Percentiles rank a stretch among this genome's conserved stretches.
phyloP scores from a whole-genome alignment of 2,797 vertebrate species.

The Vipera ursinii region DNA sequence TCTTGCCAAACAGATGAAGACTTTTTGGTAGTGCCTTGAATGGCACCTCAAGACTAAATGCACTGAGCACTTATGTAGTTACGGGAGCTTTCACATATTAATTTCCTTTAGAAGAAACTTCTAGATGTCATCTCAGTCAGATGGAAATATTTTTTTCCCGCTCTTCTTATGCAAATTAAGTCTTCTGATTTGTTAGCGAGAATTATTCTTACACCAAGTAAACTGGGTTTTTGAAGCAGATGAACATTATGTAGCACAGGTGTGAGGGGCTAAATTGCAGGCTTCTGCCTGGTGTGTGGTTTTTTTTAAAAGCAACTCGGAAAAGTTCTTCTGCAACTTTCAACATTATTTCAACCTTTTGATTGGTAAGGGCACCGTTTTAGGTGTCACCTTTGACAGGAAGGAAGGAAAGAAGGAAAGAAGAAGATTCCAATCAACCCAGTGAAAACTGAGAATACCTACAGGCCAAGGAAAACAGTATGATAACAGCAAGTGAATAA shows the following conservation, averaged over 20 bases:
- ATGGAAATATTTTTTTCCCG: not conserved
- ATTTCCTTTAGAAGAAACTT: slow-evolving; percentile 7
- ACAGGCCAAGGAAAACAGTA: not conserved
- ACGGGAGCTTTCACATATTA: not conserved
- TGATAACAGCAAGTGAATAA: not conserved
- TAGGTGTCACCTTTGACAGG: not conserved
- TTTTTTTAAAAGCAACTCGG: not conserved
- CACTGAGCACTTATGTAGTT: not conserved
- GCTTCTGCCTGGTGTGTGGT: not conserved
- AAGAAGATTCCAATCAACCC: not conserved
- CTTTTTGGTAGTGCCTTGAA: not conserved
- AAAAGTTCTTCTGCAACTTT: not conserved
- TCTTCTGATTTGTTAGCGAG: not conserved
- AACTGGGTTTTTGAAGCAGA: not conserved
- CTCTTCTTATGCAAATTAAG: not conserved
- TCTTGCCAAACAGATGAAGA: not conserved
- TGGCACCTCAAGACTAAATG: not conserved
- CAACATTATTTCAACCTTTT: not conserved
- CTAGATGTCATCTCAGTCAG: not conserved
- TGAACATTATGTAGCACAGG: not conserved
- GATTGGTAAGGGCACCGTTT: not conserved
- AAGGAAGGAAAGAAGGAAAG: not conserved
- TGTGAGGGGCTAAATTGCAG: not conserved
- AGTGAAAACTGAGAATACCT: not conserved
- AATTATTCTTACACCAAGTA: fast-evolving